These are phyloP conservation scores for Spheniscus humboldti DNA, from an alignment of 2,797 vertebrate genomes.

Conservation along the genomic window DNA sequence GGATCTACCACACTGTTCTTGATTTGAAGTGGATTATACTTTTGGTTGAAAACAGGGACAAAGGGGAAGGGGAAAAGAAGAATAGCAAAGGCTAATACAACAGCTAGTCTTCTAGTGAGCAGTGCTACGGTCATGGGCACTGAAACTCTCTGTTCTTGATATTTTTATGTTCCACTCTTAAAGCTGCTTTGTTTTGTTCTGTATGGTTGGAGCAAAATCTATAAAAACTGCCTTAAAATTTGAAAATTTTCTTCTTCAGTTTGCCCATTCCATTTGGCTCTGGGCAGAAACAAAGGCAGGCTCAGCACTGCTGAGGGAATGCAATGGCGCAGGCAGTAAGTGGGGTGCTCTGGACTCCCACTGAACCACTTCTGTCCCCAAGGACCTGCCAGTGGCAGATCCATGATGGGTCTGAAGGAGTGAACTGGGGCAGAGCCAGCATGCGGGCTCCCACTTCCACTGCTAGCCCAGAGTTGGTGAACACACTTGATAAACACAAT, in stretches of 20 bases:
- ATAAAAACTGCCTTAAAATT: neutral
- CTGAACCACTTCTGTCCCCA: neutral
- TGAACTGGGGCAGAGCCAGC: neutral
- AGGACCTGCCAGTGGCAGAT: neutral
- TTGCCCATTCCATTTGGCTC: neutral
- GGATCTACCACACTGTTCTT: neutral
- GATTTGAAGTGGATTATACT: neutral
- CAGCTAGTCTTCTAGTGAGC: neutral
- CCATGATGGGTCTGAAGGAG: neutral
- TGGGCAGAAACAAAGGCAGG: neutral
- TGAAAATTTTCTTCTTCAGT: neutral
- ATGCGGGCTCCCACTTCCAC: neutral
- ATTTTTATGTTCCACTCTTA: neutral
- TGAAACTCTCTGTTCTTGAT: neutral
- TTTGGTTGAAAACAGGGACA: neutral
- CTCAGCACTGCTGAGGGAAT: neutral
- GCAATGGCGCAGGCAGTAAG: rapidly evolving
- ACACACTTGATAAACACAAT: neutral
- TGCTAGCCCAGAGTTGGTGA: neutral
- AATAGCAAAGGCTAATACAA: neutral
- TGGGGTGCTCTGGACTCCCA: neutral
- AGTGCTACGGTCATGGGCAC: neutral
- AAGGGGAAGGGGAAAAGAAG: neutral
- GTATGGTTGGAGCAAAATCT: neutral
- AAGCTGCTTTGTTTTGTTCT: neutral